Conservation (phyloP, 1,140 invertebrate genomes). For the Drosophila littoralis region DNA sequence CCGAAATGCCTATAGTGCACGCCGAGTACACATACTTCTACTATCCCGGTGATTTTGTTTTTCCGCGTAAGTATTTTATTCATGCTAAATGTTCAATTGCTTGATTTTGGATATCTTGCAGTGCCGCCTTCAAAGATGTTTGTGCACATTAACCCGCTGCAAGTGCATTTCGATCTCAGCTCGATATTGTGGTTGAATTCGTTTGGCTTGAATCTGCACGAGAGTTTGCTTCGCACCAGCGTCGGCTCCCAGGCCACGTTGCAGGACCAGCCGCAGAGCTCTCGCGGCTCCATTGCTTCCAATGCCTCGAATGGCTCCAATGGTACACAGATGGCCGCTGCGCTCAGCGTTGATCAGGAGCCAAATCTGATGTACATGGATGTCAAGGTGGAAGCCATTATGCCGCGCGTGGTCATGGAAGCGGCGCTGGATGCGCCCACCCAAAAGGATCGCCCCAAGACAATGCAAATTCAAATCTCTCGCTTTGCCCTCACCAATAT, state of each 20-base stretch:
- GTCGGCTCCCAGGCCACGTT: slow-evolving; percentile 75
- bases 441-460: slow-evolving; percentile 89
- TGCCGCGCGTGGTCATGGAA: slow-evolving; percentile 88
- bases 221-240: slow-evolving; percentile 87
- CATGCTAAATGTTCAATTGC: neutral
- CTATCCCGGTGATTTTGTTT: slow-evolving; percentile 96
- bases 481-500: slow-evolving; percentile 92
- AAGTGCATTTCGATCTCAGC: slow-evolving; percentile 92
- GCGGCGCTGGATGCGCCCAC: slow-evolving; percentile 74
- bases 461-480: slow-evolving; percentile 92
- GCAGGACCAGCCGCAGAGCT: slow-evolving; percentile 42
- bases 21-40: slow-evolving; percentile 98
- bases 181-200: slow-evolving; percentile 97
- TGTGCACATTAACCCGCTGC: slow-evolving; percentile 94
- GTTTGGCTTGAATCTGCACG: slow-evolving; percentile 94
- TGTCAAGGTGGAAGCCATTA: slow-evolving; percentile 94
- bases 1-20: slow-evolving; percentile 95
- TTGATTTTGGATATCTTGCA: slow-evolving; percentile 76
- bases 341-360: slow-evolving; percentile 68
- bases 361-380: slow-evolving; percentile 90
- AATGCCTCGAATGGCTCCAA: slow-evolving; percentile 74
- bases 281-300: slow-evolving; percentile 73
- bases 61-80: slow-evolving; percentile 90
- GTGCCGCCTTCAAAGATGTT: slow-evolving; percentile 97
- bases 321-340: slow-evolving; percentile 72